A percentile compares a stretch with the other conserved stretches of the same genome.
Evolutionary conservation across 2,113 vertebrate genomes (phyloP).

Genomic region (Corydoras sp.): DNA sequence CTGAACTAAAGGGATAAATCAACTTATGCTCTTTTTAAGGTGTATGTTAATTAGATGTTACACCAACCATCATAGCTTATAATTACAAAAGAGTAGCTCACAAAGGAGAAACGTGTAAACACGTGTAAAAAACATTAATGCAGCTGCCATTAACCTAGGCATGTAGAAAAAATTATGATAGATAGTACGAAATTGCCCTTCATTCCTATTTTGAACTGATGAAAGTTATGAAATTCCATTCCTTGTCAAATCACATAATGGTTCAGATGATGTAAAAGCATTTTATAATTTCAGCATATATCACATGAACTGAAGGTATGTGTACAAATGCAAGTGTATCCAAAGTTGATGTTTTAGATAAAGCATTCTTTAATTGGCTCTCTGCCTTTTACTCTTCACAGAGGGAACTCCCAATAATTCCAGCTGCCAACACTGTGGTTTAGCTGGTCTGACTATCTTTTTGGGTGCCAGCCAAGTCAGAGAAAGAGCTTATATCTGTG

Average conservation of each 20-base stretch:
- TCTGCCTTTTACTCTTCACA: slow-evolving; percentile 10
- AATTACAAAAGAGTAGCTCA: background rate
- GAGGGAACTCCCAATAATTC: slow-evolving; percentile 41
- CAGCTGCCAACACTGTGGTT: slow-evolving; percentile 49
- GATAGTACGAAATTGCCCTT: no score
- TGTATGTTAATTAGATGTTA: no score
- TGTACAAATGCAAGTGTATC: slow-evolving; percentile 4
- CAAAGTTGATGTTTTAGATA: slow-evolving; percentile 11
- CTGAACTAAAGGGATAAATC: no score
- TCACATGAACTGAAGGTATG: background rate
- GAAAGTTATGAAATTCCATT: background rate
- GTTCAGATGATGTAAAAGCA: background rate
- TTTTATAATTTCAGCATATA: background rate
- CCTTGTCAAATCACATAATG: background rate
- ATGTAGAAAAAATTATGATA: no score
- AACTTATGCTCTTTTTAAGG: no score
- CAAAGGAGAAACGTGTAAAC: no score
- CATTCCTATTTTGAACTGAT: no score
- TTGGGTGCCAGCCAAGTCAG: slow-evolving; percentile 44
- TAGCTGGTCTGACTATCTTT: slow-evolving; percentile 52
- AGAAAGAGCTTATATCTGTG: slow-evolving; percentile 20
- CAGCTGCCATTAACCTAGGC: no score
- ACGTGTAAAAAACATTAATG: no score
- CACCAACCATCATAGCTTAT: no score
- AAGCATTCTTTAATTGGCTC: slow-evolving; percentile 22